Base-by-base conservation (phyloP, 2,888 invertebrate species). In the Cerceris rybyensis region DNA sequence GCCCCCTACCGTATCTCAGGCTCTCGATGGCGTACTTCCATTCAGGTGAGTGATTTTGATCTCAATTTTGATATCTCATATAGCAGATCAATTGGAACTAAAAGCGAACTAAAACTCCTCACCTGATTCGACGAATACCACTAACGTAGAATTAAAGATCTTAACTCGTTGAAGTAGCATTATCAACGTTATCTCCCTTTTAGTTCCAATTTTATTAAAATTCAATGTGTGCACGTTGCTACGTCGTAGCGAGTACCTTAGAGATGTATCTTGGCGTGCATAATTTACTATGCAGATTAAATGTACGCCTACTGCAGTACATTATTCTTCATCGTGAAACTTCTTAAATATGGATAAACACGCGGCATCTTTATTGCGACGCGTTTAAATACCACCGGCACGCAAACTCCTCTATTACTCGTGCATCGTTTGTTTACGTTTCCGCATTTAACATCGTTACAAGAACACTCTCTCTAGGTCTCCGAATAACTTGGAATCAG, bases 1-100 rank as follows among this genome's bases (percentile, higher is more conserved):
- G 75, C 96, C 97, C 0, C 96, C 98, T 0, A 96, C 97, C 14
- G 96, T 99, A 65, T 96, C 96, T 88, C 98, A 98, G 93, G 97
- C 98, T 55, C 93, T 98, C 75, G 98, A 98, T 90, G 98, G 98
- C 9, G 96, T 96, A 92, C 93, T 97, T 86, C 96, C 97, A 46
- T 96, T 96, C 93, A 96, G 96, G 96, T 96, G 91, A 95, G 95
- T 94, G 70, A 64, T 68, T 67, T 11, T 43, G 42, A 16, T n/a
- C 9, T 41, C 57, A 57, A 17, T n/a, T 50, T 57, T 54, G 46
- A 16, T 17, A 13, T 43, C 13, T 60, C 13, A 41, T 11, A 11
- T 49, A 6, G 52, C 54, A 8, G 67, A 43, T 58, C 17, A 39
- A 54, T 46, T 49, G 70, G 46, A 14, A 43, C 28, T 70, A 13